phyloP scores from a whole-genome alignment of 2,888 invertebrate genomes.

The Alentia gelatinosa region DNA sequence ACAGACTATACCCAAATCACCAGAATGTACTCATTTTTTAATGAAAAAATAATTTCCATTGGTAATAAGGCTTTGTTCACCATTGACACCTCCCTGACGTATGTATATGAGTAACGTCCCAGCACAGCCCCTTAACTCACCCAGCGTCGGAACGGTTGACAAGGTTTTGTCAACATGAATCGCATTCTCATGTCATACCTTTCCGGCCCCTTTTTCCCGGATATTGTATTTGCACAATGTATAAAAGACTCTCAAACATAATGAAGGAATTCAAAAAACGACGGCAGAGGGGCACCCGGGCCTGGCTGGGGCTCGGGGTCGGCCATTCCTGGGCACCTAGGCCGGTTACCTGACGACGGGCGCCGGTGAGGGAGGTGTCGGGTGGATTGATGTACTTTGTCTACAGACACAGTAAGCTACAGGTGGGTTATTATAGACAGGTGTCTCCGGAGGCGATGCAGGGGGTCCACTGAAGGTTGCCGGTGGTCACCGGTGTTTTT shows the following conservation, averaged over 20 bases:
- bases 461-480: background rate
- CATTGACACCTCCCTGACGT: too few species aligned
- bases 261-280: constrained; percentile 34
- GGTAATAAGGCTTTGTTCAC: too few species aligned
- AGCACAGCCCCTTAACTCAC: background rate
- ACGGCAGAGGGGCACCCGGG: background rate
- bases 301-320: background rate
- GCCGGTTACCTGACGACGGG: constrained; percentile 12
- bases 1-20: too few species aligned
- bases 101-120: background rate
- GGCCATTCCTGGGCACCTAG: constrained; percentile 2
- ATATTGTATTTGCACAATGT: constrained; percentile 9
- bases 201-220: background rate
- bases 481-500: too few species aligned
- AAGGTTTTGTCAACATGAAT: background rate
- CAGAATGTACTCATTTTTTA: too few species aligned
- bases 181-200: constrained; percentile 2
- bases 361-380: background rate
- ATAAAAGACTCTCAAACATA: constrained; percentile 17
- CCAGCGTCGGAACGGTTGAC: background rate
- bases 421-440: background rate
- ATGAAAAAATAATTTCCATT: too few species aligned
- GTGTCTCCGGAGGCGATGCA: background rate
- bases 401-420: background rate
- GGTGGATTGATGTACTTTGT: background rate